phyloP scores from a whole-genome alignment of 2,113 vertebrate species.

The Anoura caudifer region DNA sequence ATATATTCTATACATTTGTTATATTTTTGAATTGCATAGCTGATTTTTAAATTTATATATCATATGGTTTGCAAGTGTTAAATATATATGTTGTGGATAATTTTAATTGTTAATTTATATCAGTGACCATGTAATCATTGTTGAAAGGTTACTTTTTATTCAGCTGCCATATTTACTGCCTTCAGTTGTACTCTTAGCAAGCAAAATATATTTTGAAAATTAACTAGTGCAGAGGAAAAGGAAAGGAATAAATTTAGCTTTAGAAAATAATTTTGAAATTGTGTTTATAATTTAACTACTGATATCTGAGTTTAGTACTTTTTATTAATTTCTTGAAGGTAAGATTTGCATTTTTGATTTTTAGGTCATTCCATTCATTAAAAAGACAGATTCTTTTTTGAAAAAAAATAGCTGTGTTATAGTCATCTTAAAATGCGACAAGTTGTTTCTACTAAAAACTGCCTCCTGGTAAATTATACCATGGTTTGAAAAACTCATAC shows the following conservation, averaged over 20 bases:
- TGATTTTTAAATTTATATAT: neutral
- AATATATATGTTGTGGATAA: neutral
- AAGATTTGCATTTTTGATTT: neutral
- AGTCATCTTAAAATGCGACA: neutral
- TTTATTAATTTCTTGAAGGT: neutral
- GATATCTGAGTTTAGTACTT: neutral
- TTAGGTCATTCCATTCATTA: neutral
- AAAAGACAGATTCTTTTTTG: neutral
- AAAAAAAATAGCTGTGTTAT: neutral
- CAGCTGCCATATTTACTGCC: neutral
- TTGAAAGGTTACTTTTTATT: neutral
- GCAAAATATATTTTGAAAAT: neutral
- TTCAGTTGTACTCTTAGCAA: neutral
- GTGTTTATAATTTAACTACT: neutral
- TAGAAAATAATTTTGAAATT: neutral
- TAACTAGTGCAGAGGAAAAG: neutral
- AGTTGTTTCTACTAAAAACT: neutral
- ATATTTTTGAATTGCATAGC: neutral
- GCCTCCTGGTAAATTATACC: no score
- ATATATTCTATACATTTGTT: conserved; percentile 4
- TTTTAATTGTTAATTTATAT: neutral
- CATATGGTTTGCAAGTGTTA: neutral
- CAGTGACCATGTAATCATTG: neutral
- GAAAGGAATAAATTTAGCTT: neutral
- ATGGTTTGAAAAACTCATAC: neutral